These are phyloP conservation scores for Eptesicus fuscus DNA, from an alignment of 2,113 vertebrate genomes.

Conservation along the genomic window DNA sequence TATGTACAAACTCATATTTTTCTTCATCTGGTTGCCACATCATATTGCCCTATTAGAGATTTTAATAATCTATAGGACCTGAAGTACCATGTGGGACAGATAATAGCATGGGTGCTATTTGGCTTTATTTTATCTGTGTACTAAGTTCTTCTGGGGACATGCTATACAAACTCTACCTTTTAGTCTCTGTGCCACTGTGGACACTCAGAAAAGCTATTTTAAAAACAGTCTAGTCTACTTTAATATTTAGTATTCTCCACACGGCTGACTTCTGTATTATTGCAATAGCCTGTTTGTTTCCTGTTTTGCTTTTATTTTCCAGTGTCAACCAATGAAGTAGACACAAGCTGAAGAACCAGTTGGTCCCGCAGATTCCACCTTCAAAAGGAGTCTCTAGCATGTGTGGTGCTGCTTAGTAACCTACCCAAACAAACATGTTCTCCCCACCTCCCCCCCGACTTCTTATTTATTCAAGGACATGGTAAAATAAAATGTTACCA, in stretches of 20 bases:
- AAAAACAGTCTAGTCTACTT: background rate
- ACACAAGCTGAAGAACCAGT: background rate
- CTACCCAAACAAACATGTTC: conserved; percentile 64
- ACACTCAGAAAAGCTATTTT: background rate
- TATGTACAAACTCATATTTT: background rate
- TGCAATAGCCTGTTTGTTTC: background rate
- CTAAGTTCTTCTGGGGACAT: background rate
- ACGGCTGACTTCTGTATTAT: background rate
- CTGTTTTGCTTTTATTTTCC: conserved; percentile 38
- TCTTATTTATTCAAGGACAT: conserved; percentile 58
- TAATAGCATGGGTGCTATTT: background rate
- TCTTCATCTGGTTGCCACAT: background rate
- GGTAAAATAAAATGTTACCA: conserved; percentile 52
- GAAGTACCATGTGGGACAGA: background rate
- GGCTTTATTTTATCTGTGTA: background rate
- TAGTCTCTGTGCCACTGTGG: background rate
- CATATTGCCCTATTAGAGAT: background rate
- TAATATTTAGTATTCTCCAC: background rate
- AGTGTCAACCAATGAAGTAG: background rate
- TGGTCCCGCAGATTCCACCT: conserved; percentile 6
- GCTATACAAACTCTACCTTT: background rate
- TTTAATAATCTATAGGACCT: background rate
- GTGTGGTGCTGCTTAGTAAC: conserved; percentile 66
- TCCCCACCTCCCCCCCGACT: background rate
- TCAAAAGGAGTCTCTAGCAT: conserved; percentile 22